These are phyloP conservation scores for Caenorhabditis sinica DNA, from an alignment of 2,888 invertebrate species.

Conservation along the genomic window DNA sequence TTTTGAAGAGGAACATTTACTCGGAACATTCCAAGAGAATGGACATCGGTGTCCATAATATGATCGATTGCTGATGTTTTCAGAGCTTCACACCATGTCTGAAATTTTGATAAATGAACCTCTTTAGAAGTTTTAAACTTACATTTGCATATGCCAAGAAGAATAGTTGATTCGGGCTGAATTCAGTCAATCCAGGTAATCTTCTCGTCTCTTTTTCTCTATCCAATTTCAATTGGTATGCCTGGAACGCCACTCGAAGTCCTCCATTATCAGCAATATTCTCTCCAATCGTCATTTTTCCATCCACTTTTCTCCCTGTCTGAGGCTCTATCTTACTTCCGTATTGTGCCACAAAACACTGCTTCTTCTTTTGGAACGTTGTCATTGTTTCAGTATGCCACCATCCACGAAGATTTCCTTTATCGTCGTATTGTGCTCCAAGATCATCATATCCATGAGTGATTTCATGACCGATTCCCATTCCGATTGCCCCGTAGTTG, in stretches of 20 bases:
- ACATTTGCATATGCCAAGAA: constrained; percentile 85
- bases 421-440: constrained; percentile 79
- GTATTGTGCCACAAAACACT: constrained; percentile 80
- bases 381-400: constrained; percentile 78
- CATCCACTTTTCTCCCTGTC: constrained; percentile 76
- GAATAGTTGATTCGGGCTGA: constrained; percentile 85
- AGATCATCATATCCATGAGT: constrained; percentile 82
- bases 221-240: constrained; percentile 71
- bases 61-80: constrained; percentile 78
- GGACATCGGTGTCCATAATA: constrained; percentile 78
- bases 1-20: constrained; percentile 67
- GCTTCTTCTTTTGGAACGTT: constrained; percentile 78
- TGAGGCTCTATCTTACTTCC: constrained; percentile 73
- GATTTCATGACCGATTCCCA: constrained; percentile 81
- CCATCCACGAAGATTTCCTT: constrained; percentile 78
- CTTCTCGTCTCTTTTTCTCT: constrained; percentile 61
- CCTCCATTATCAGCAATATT: constrained; percentile 82
- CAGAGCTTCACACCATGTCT: constrained; percentile 80
- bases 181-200: constrained; percentile 84
- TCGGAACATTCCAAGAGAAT: constrained; percentile 75
- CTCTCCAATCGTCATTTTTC: constrained; percentile 79
- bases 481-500: constrained; percentile 80
- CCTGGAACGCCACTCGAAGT: constrained; percentile 77
- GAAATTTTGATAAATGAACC: constrained; percentile 34
- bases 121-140: constrained; percentile 7